These are phyloP conservation scores for Cancer borealis DNA, from an alignment of 2,888 invertebrate genomes.

Conservation along the genomic window DNA sequence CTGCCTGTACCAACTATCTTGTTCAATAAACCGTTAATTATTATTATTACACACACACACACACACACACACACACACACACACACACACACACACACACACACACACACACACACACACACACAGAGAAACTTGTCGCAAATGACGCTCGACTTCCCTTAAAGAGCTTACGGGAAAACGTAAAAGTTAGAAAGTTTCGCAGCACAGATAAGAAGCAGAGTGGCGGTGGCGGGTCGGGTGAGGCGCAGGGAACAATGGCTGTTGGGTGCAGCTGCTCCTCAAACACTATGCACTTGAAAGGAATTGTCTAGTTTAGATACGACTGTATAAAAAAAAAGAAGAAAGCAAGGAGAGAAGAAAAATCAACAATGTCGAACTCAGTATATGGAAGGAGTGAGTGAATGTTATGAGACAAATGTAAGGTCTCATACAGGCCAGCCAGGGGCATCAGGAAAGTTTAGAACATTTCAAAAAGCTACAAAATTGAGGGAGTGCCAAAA, in stretches of 20 bases:
- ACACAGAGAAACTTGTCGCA: slow-evolving; percentile 27
- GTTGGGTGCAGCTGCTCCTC: neutral
- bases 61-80: slow-evolving; percentile 46
- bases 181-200: slow-evolving; percentile 11
- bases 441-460: too few relatives aligned
- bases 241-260: neutral
- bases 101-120: slow-evolving; percentile 34
- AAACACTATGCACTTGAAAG: neutral
- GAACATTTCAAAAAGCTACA: too few relatives aligned
- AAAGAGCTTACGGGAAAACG: slow-evolving; percentile 14
- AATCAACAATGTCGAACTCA: neutral
- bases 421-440: too few relatives aligned
- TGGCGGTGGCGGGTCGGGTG: neutral
- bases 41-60: neutral
- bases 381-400: neutral
- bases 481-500: too few relatives aligned
- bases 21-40: too few relatives aligned
- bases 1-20: too few relatives aligned
- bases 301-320: neutral
- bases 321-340: neutral
- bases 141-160: slow-evolving; percentile 14
- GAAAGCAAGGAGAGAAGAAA: neutral
- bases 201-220: neutral
- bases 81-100: slow-evolving; percentile 29
- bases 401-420: too few relatives aligned